Conservation (phyloP, 1,140 invertebrate genomes). For the Calephelis nemesis region DNA sequence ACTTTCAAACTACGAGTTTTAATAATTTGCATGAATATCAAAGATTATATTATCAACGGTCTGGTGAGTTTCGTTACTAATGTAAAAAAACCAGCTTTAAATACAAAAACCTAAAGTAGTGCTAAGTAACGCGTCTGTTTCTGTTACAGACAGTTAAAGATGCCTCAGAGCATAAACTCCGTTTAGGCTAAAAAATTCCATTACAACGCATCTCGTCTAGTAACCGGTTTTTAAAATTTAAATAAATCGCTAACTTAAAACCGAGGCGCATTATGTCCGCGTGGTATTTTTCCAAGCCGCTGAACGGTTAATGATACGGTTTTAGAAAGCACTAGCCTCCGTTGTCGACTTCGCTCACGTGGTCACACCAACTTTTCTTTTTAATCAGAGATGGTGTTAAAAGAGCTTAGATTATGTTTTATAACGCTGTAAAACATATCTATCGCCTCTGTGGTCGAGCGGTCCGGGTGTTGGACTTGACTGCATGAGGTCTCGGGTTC, state of each 20-base stretch:
- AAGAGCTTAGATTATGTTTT: too few species aligned
- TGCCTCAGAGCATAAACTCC: conserved; percentile 7
- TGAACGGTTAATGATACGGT: conserved; percentile 4
- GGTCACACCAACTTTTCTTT: too few species aligned
- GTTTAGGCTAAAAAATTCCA: conserved; percentile 51
- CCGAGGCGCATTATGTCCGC: conserved; percentile 7
- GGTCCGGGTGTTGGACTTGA: too few species aligned
- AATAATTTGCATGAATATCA: not conserved
- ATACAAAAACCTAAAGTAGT: not conserved
- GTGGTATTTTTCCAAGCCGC: too few species aligned
- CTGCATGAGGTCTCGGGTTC: too few species aligned
- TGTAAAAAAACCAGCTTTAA: not conserved
- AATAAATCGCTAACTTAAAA: conserved; percentile 39
- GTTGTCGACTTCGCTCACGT: too few species aligned
- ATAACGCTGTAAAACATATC: too few species aligned
- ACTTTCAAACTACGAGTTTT: not conserved
- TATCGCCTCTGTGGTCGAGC: too few species aligned
- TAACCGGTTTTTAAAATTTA: conserved; percentile 52
- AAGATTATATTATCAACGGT: conserved; percentile 1
- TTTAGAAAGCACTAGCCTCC: too few species aligned
- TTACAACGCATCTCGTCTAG: conserved; percentile 52
- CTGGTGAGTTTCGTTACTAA: not conserved
- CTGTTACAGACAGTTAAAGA: conserved; percentile 7
- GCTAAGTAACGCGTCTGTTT: not conserved
- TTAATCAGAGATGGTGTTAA: too few species aligned